A percentile compares a stretch with the other conserved stretches of the same genome.
Conservation (phyloP, 2,113 vertebrate genomes). For the Tragelaphus imberbis region DNA sequence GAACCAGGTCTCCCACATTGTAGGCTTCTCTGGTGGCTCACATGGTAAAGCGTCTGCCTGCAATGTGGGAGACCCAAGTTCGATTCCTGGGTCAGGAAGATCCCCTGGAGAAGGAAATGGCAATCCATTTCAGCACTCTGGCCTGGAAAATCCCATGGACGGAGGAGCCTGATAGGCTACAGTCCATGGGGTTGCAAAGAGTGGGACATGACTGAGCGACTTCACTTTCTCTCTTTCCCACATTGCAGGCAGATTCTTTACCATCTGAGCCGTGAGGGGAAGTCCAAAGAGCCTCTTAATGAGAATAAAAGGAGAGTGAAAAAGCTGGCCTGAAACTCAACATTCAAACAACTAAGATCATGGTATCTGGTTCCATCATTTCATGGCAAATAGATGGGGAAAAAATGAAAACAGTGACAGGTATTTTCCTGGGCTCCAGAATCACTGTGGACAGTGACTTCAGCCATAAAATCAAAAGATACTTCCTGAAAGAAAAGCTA, state of each 20-base stretch:
- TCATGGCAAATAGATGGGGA: neutral
- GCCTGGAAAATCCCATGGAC: too few species aligned
- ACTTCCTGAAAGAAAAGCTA: neutral
- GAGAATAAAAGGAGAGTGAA: neutral
- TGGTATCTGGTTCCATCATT: neutral
- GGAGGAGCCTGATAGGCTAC: too few species aligned
- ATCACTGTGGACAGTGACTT: neutral
- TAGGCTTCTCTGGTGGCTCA: neutral
- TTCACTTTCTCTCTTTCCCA: neutral
- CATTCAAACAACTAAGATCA: neutral
- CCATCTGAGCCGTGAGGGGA: rapidly evolving
- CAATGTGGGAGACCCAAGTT: too few species aligned
- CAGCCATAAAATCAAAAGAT: neutral
- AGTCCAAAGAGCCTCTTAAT: neutral
- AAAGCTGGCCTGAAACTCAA: neutral
- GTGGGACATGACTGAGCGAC: too few species aligned
- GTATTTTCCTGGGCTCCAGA: neutral
- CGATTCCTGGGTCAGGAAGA: too few species aligned
- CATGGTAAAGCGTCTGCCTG: too few species aligned
- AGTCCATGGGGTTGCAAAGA: too few species aligned
- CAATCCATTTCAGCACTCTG: too few species aligned
- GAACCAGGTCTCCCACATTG: neutral
- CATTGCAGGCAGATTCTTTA: neutral
- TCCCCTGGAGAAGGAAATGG: too few species aligned
- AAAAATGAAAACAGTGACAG: neutral